Evolutionary conservation across 1,140 invertebrate species (phyloP).

Genomic region (Diuraphis noxia): DNA sequence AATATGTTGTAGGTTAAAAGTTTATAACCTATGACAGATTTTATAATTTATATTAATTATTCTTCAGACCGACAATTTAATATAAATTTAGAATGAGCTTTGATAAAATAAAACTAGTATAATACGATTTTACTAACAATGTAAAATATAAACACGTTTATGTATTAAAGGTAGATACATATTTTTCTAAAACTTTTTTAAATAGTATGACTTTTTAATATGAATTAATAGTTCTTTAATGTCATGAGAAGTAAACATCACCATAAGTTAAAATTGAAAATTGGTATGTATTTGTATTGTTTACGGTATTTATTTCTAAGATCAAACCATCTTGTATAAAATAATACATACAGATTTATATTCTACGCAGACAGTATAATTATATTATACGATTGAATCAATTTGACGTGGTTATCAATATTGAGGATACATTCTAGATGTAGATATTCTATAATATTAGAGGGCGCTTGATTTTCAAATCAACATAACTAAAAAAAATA

Average conservation of each 20-base stretch:
- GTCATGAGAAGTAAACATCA: not conserved
- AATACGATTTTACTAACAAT: not conserved
- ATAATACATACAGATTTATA: not conserved
- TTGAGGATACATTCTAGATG: not conserved
- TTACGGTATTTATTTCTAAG: not conserved
- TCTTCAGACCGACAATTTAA: not conserved
- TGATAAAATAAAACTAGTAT: not conserved
- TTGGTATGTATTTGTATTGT: not conserved
- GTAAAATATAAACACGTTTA: not conserved
- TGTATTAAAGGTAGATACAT: not conserved
- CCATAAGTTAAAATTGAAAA: not conserved
- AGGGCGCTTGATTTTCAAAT: not conserved
- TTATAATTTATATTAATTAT: constrained; percentile 18
- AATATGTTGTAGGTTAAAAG: not conserved
- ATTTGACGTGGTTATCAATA: not conserved
- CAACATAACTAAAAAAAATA: not conserved
- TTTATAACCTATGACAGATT: constrained; percentile 13
- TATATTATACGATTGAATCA: not conserved
- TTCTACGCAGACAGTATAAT: not conserved
- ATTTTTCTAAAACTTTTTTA: not conserved
- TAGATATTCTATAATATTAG: not conserved
- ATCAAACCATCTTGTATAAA: not conserved
- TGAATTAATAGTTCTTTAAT: not conserved
- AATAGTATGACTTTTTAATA: not conserved
- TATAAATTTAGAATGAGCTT: not conserved